These are phyloP conservation scores for Panurus biarmicus DNA, from an alignment of 2,113 vertebrate genomes.

Conservation along the genomic window DNA sequence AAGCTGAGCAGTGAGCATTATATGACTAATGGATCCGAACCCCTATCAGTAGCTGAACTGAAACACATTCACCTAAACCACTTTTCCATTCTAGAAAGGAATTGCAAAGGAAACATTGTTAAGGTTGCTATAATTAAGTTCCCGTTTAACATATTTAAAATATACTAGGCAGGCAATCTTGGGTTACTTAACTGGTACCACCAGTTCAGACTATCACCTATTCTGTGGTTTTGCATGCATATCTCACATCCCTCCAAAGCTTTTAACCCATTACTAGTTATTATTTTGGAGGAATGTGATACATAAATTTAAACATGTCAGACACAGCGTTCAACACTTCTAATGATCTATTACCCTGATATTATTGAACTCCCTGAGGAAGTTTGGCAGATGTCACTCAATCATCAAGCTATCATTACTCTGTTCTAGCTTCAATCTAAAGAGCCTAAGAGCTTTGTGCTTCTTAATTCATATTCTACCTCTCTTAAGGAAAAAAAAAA, in stretches of 20 bases:
- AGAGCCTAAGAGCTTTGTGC: constrained; percentile 20
- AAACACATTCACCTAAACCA: neutral
- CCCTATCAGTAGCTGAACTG: neutral
- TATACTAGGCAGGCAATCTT: neutral
- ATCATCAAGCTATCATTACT: constrained; percentile 52
- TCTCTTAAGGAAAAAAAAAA: neutral
- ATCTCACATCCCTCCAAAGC: neutral
- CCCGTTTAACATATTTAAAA: constrained; percentile 2
- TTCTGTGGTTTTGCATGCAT: constrained; percentile 19
- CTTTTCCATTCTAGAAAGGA: neutral
- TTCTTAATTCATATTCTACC: constrained; percentile 30
- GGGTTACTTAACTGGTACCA: constrained; percentile 31
- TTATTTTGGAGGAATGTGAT: constrained; percentile 61
- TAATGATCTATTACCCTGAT: constrained; percentile 75
- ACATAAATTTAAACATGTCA: constrained; percentile 74
- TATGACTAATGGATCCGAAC: neutral
- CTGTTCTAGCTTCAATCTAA: constrained; percentile 46
- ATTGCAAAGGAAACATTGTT: neutral
- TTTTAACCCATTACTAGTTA: constrained; percentile 49
- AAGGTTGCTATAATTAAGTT: neutral
- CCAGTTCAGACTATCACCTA: constrained; percentile 38
- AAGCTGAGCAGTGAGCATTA: neutral
- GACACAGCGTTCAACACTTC: constrained; percentile 66
- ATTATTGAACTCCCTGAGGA: constrained; percentile 72
- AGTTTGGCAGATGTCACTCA: constrained; percentile 63